Base-by-base conservation (phyloP, 2,797 vertebrate genomes). In the Smutsia temminckii region DNA sequence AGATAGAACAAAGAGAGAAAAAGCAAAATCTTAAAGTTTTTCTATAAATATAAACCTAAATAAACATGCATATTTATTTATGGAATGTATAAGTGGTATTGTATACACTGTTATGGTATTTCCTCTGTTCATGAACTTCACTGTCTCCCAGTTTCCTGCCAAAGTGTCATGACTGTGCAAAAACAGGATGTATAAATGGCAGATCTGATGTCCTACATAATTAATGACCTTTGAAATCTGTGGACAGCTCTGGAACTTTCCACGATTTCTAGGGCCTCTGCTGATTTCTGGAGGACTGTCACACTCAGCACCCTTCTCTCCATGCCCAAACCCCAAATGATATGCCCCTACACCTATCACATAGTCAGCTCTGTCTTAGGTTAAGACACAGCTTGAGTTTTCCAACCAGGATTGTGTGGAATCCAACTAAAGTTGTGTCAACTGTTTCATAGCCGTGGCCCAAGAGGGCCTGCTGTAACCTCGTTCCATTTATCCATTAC, bases 171-270 rank as follows among this genome's bases (percentile, higher is more conserved):
- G 14, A 49, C 46, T 34, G 23, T 21, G 29, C n/a, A 80, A 86
- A 93, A 95, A 42, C 23, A 85, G 81, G 66, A 64, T 11, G 37
- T 53, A 29, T n/a, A 88, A 79, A 46, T 27, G 79, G 42, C 29
- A 37, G 61, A 37, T 94, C 27, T 42, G 0, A 77, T 46, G 46
- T 66, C 74, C 75, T 93, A n/a, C 69, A 25, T 68, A 55, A 92
- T 66, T 75, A 74, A 90, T 81, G 84, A 79, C 53, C 84, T 93
- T 66, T 74, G 34, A 79, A 72, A 80, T 85, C 69, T 40, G 46
- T 46, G 40, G 51, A 69, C 27, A 61, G 37, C 3, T 90, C 68
- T 80, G 64, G n/a, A 93, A 91, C 46, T 49, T 59, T 89, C 49
- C 42, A 57, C 69, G 40, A 46, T 66, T 46, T 8, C 34, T 6